Percentiles rank a stretch among this genome's conserved stretches.
These are phyloP conservation scores for Ophioderma brevispina DNA, from an alignment of 35 echinoderm and acorn worm species.

Conservation along the genomic window DNA sequence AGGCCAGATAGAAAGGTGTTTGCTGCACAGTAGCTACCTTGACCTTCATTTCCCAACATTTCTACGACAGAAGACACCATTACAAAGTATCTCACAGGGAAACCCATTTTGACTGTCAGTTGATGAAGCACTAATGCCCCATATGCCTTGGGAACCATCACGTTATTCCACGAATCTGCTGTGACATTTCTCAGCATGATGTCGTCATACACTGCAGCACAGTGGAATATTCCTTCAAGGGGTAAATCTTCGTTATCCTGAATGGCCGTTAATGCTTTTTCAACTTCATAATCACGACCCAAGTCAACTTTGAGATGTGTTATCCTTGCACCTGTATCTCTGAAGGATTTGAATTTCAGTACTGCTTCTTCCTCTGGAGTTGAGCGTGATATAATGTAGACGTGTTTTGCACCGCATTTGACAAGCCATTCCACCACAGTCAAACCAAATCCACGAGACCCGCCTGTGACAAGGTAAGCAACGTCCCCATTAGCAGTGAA, in stretches of 20 bases:
- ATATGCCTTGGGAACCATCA: constrained; percentile 86
- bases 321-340: constrained; percentile 84
- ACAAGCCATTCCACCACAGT: constrained; percentile 91
- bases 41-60: constrained; percentile 91
- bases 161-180: constrained; percentile 84
- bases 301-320: constrained; percentile 91
- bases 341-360: constrained; percentile 82
- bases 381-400: constrained; percentile 86
- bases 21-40: constrained; percentile 85
- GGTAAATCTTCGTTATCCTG: constrained; percentile 81
- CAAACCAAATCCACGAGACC: constrained; percentile 87
- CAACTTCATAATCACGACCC: constrained; percentile 75
- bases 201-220: constrained; percentile 84
- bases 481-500: constrained; percentile 77
- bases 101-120: constrained; percentile 71
- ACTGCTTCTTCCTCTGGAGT: constrained; percentile 89
- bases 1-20: constrained; percentile 83
- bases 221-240: constrained; percentile 96
- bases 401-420: constrained; percentile 72
- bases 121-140: constrained; percentile 86
- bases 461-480: constrained; percentile 93
- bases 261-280: constrained; percentile 81
- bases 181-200: constrained; percentile 63
- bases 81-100: constrained; percentile 93
- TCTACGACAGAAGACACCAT: constrained; percentile 97